Percentiles rank a stretch among this genome's conserved stretches.
phyloP scores from a whole-genome alignment of 1,140 invertebrate species.

The Papilio machaon region DNA sequence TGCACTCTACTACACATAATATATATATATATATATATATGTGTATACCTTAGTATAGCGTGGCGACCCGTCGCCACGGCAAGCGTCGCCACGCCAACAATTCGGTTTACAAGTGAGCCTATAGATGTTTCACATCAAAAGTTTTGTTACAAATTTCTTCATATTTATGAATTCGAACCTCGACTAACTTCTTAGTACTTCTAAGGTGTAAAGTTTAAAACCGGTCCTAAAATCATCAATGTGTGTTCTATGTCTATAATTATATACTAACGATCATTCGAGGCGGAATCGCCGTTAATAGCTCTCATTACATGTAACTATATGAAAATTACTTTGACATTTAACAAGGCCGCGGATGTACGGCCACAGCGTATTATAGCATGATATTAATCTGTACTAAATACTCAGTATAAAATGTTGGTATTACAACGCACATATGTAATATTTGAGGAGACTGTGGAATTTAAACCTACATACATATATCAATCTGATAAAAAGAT shows the following conservation, averaged over 20 bases:
- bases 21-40: no score
- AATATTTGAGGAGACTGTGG: neutral
- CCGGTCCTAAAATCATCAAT: neutral
- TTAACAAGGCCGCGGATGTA: constrained; percentile 40
- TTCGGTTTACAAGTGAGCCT: no score
- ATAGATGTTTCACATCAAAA: no score
- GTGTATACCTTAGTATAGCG: no score
- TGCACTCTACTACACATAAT: no score
- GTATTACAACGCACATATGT: neutral
- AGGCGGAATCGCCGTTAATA: constrained; percentile 37
- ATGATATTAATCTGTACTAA: neutral
- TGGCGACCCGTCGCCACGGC: no score
- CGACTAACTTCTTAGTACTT: neutral
- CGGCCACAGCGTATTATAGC: neutral
- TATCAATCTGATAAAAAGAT: no score
- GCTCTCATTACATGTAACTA: constrained; percentile 40
- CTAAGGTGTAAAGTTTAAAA: neutral
- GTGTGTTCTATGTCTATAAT: neutral
- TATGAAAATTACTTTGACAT: constrained; percentile 49
- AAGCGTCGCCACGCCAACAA: no score
- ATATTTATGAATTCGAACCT: neutral
- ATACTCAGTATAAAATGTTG: neutral
- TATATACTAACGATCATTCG: neutral
- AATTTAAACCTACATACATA: no score
- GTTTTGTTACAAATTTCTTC: no score